These are phyloP conservation scores for Neotragus pygmaeus DNA, from an alignment of 2,113 vertebrate species.

Conservation along the genomic window DNA sequence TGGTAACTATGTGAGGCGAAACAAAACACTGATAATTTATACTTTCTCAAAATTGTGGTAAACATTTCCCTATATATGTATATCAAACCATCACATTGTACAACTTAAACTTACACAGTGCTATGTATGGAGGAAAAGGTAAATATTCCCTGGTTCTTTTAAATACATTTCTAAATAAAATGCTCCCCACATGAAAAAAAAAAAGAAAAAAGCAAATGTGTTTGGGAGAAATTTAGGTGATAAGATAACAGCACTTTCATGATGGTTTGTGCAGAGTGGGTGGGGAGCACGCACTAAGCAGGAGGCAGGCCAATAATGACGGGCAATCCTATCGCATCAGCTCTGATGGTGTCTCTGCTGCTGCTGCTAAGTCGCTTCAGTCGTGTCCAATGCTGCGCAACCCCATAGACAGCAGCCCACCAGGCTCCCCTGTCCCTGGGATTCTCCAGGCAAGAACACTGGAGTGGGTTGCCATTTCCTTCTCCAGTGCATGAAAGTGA, in stretches of 20 bases:
- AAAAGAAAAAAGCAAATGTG: background rate
- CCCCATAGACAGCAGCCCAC: too few species aligned
- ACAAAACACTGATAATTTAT: background rate
- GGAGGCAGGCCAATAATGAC: background rate
- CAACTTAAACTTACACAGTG: background rate
- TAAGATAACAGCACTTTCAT: background rate
- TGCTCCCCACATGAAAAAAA: background rate
- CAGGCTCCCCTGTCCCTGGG: too few species aligned
- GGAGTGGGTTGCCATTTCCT: too few species aligned
- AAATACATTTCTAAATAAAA: background rate
- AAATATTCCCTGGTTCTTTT: background rate
- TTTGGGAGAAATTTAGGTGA: background rate
- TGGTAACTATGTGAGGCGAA: background rate
- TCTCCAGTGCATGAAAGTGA: too few species aligned
- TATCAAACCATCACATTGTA: background rate
- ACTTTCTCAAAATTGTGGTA: background rate
- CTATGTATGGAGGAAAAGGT: background rate
- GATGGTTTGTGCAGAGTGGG: too few species aligned
- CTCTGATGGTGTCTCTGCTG: background rate
- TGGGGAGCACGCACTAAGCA: background rate
- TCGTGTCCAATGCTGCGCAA: too few species aligned
- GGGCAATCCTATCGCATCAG: background rate
- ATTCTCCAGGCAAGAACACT: too few species aligned
- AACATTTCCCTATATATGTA: background rate
- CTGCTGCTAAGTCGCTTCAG: too few species aligned